These are phyloP conservation scores for Drosophila pachea DNA, from an alignment of 1,140 invertebrate genomes.

Conservation along the genomic window DNA sequence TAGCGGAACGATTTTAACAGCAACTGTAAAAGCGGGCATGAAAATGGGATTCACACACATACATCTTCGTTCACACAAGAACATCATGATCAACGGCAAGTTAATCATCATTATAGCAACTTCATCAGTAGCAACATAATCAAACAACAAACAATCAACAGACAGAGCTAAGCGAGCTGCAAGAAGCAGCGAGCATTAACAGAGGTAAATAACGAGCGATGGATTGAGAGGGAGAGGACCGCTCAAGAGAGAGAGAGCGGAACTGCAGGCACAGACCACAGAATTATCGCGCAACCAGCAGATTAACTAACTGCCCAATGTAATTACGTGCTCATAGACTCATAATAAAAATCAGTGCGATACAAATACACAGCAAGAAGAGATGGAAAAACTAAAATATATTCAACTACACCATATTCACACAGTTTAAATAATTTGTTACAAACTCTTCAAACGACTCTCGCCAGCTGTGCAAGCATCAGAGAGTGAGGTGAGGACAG, in stretches of 20 bases:
- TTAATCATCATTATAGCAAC: slow-evolving; percentile 45
- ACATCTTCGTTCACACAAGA: neutral
- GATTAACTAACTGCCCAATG: neutral
- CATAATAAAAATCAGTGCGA: neutral
- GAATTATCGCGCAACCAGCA: neutral
- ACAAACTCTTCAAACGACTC: slow-evolving; percentile 28
- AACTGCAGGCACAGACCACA: neutral
- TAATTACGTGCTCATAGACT: neutral
- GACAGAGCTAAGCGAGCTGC: slow-evolving; percentile 10
- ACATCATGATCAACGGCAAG: slow-evolving; percentile 24
- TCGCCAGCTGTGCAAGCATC: slow-evolving; percentile 23
- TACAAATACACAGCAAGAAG: neutral
- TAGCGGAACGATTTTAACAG: slow-evolving; percentile 31
- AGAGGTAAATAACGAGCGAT: neutral
- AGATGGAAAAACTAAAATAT: neutral
- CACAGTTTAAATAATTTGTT: neutral
- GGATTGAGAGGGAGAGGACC: neutral
- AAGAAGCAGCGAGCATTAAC: slow-evolving; percentile 4
- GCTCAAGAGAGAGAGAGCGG: slow-evolving; percentile 1
- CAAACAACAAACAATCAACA: slow-evolving; percentile 42
- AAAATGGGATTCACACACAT: slow-evolving; percentile 33
- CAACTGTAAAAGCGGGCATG: slow-evolving; percentile 61
- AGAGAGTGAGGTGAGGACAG: neutral
- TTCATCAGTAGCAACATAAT: slow-evolving; percentile 41
- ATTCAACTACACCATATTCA: neutral